A percentile compares a stretch with the other conserved stretches of the same genome.
phyloP scores from a whole-genome alignment of 2,113 vertebrate species.

The Stegostoma tigrinum region DNA sequence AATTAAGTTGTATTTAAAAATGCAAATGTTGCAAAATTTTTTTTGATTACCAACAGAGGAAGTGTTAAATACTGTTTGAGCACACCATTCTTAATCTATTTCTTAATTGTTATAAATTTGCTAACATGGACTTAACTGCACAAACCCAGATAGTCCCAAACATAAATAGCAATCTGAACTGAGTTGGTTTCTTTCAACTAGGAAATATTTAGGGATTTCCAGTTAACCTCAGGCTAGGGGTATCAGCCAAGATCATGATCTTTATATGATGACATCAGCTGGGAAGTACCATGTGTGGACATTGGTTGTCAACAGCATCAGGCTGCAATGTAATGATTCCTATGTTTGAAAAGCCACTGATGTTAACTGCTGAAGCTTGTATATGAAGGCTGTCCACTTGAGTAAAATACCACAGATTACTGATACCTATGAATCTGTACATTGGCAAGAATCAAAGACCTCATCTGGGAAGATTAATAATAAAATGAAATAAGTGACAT shows the following conservation, averaged over 20 bases:
- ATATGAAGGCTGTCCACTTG: neutral
- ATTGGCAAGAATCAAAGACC: neutral
- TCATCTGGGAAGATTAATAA: neutral
- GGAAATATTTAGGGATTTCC: neutral
- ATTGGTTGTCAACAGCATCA: neutral
- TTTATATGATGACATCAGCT: neutral
- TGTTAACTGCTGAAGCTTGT: neutral
- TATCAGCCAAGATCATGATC: neutral
- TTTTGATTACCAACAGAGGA: neutral
- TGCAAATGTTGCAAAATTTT: neutral
- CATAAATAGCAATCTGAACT: neutral
- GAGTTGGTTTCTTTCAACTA: neutral
- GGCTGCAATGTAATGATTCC: neutral
- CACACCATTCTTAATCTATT: neutral
- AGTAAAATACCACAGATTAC: neutral
- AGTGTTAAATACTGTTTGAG: neutral
- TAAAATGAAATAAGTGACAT: neutral
- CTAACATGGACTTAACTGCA: neutral
- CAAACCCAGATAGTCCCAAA: neutral
- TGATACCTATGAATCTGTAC: neutral
- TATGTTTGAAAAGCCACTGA: neutral
- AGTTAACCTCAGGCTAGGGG: neutral
- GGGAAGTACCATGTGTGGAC: constrained; percentile 7
- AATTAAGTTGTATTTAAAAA: neutral
- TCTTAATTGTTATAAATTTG: neutral